Evolutionary conservation across 2,113 vertebrate genomes (phyloP).

Genomic region (Morone chrysops): DNA sequence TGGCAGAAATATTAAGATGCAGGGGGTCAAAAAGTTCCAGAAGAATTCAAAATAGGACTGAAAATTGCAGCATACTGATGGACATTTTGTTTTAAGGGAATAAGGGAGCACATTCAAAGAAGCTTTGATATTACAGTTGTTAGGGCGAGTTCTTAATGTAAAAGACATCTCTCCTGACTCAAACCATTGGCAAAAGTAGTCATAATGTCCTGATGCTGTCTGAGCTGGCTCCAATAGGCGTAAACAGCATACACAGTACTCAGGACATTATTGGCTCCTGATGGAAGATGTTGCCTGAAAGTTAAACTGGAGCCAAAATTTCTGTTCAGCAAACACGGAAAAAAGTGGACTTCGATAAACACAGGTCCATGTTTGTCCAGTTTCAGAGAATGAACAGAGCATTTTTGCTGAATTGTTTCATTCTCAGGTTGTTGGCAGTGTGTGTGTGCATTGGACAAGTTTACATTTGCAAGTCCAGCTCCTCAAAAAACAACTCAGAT

Average conservation of each 20-base stretch:
- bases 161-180: slow-evolving; percentile 21
- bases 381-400: slow-evolving; percentile 53
- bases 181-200: slow-evolving; percentile 23
- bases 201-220: slow-evolving; percentile 11
- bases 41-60: background rate
- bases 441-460: slow-evolving; percentile 13
- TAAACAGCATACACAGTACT: slow-evolving; percentile 1
- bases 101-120: slow-evolving; percentile 1
- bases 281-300: slow-evolving; percentile 43
- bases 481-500: slow-evolving; percentile 17
- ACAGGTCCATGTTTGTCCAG: slow-evolving; percentile 13
- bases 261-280: slow-evolving; percentile 34
- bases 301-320: slow-evolving; percentile 27
- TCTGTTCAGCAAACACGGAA: slow-evolving; percentile 28
- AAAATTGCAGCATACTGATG: background rate
- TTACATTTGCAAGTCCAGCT: slow-evolving; percentile 49
- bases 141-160: slow-evolving; percentile 14
- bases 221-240: slow-evolving; percentile 17
- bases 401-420: slow-evolving; percentile 48
- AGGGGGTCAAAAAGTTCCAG: background rate
- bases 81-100: background rate
- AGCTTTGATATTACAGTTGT: slow-evolving; percentile 24
- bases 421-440: slow-evolving; percentile 41
- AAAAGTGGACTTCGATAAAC: slow-evolving; percentile 31
- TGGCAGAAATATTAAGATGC: background rate